Evolutionary conservation across 2,113 vertebrate genomes (phyloP).

Genomic region (Mystacornis crossleyi): DNA sequence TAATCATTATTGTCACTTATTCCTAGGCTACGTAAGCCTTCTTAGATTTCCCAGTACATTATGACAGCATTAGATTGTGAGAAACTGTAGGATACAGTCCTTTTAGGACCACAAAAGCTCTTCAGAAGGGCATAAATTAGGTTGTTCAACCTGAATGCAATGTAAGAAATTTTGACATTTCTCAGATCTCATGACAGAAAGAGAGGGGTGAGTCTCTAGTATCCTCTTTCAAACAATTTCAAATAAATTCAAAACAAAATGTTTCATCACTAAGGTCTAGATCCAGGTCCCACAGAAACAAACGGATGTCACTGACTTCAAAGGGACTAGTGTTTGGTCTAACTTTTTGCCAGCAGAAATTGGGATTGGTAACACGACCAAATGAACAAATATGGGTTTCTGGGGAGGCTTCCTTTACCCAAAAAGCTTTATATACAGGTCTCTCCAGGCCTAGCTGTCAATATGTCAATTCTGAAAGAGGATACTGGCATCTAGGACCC

Average conservation of each 20-base stretch:
- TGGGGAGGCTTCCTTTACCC: conserved; percentile 64
- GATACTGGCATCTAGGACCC: conserved; percentile 78
- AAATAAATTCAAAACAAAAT: conserved; percentile 68
- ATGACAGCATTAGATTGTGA: conserved; percentile 31
- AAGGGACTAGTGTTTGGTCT: conserved; percentile 39
- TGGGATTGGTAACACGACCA: conserved; percentile 53
- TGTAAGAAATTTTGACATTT: conserved; percentile 41
- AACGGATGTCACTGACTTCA: conserved; percentile 6
- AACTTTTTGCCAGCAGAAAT: conserved; percentile 66
- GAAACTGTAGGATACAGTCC: conserved; percentile 40
- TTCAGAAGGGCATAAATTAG: conserved; percentile 68
- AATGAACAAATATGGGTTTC: conserved; percentile 59
- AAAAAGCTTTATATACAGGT: conserved; percentile 74
- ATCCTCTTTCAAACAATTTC: conserved; percentile 71
- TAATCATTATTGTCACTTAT: conserved; percentile 44
- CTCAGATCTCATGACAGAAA: conserved; percentile 36
- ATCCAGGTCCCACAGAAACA: conserved; percentile 58
- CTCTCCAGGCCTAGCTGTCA: conserved; percentile 67
- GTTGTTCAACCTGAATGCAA: conserved; percentile 55
- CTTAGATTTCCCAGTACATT: conserved; percentile 20
- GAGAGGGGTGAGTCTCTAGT: conserved; percentile 57
- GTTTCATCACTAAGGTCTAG: conserved; percentile 39
- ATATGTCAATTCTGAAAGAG: conserved; percentile 77
- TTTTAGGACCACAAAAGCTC: conserved; percentile 71
- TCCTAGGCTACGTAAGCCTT: conserved; percentile 52